A percentile compares a stretch with the other conserved stretches of the same genome.
phyloP scores from a whole-genome alignment of 2,113 vertebrate genomes.

The Anser cygnoides region DNA sequence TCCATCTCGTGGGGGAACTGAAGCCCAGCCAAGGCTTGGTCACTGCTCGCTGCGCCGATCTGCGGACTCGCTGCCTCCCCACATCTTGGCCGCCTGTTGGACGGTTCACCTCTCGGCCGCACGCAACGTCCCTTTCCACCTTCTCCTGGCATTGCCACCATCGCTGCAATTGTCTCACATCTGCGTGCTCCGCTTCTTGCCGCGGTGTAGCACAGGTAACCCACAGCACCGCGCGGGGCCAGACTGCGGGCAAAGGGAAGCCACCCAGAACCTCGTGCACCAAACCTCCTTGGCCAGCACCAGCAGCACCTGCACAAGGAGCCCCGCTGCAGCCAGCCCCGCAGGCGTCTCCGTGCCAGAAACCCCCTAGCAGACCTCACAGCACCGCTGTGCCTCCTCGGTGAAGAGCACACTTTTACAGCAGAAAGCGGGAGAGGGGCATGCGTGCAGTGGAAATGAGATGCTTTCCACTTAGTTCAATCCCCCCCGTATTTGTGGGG shows the following conservation, averaged over 20 bases:
- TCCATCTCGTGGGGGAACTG: constrained; percentile 27
- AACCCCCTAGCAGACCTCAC: not conserved
- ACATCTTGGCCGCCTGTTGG: not conserved
- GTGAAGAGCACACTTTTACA: not conserved
- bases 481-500: fast-evolving
- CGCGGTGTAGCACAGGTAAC: not conserved
- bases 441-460: fast-evolving
- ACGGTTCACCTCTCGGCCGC: not conserved
- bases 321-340: not conserved
- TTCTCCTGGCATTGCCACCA: not conserved
- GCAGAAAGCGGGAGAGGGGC: not conserved
- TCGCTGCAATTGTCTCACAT: not conserved
- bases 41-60: fast-evolving
- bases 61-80: fast-evolving
- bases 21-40: not conserved
- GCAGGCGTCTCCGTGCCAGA: not conserved
- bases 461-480: too few relatives aligned
- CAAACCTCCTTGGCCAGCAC: not conserved
- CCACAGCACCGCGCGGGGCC: not conserved
- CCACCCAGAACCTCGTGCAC: not conserved
- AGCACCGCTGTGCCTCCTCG: not conserved
- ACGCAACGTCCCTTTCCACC: not conserved
- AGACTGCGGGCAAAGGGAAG: fast-evolving
- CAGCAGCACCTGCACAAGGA: not conserved
- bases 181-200: not conserved